These are phyloP conservation scores for Pyralis farinalis DNA, from an alignment of 2,888 invertebrate genomes.

Conservation along the genomic window DNA sequence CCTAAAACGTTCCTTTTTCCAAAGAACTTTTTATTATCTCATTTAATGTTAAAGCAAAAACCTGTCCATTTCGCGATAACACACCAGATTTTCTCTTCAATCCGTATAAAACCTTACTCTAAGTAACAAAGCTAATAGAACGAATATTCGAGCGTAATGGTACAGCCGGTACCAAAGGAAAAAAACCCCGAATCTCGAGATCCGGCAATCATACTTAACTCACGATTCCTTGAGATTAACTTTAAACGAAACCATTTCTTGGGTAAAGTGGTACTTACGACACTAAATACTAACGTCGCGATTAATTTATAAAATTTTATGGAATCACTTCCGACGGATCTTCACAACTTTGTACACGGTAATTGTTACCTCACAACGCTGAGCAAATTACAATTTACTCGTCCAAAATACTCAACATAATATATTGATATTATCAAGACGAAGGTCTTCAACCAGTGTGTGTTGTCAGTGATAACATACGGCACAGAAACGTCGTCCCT, in stretches of 20 bases:
- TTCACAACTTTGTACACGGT: too few species aligned
- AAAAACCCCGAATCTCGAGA: conserved; percentile 15
- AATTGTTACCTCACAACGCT: too few species aligned
- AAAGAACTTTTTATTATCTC: background rate
- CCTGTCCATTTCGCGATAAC: background rate
- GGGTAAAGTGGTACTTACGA: conserved; percentile 5
- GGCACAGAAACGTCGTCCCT: too few species aligned
- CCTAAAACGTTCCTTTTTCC: background rate
- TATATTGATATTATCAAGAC: too few species aligned
- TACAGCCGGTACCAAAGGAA: conserved; percentile 5
- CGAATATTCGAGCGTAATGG: conserved; percentile 14
- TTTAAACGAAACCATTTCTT: conserved; percentile 18
- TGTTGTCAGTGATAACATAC: too few species aligned
- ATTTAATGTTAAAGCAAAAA: background rate
- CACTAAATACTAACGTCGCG: conserved; percentile 17
- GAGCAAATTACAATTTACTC: too few species aligned
- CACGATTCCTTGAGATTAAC: conserved; percentile 15
- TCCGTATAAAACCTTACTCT: conserved; percentile 8
- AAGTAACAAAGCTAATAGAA: conserved; percentile 20
- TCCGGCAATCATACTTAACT: conserved; percentile 24
- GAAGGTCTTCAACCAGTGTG: too few species aligned
- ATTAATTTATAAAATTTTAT: too few species aligned
- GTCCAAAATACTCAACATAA: too few species aligned
- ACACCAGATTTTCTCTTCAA: conserved; percentile 1
- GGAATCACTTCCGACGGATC: too few species aligned